Evolutionary conservation across 2,888 invertebrate species (phyloP).

Genomic region (Corythucha ciliata): DNA sequence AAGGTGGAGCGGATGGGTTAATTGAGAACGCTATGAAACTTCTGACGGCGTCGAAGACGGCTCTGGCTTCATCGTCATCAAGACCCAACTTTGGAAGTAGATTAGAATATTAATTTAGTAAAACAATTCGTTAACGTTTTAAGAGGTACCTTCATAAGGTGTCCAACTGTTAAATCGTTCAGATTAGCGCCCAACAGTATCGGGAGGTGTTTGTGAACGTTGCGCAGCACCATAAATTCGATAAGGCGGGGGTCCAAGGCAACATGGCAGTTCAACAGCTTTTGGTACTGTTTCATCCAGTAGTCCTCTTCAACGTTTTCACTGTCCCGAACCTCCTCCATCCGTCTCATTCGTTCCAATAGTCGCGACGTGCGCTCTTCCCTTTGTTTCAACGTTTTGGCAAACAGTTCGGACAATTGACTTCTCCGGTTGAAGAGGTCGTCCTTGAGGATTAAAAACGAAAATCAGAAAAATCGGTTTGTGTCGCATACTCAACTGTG

Average conservation of each 20-base stretch:
- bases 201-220: conserved; percentile 66
- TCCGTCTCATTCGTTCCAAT: conserved; percentile 56
- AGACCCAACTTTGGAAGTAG: conserved; percentile 10
- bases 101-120: conserved; percentile 6
- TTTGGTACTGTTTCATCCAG: conserved; percentile 75
- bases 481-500: too few species aligned
- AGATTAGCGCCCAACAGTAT: conserved; percentile 54
- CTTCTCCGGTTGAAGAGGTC: conserved; percentile 59
- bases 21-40: conserved; percentile 50
- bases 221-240: conserved; percentile 58
- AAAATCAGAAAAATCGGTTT: too few species aligned
- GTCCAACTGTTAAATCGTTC: conserved; percentile 15
- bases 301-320: conserved; percentile 43
- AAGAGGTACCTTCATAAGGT: neutral
- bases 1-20: too few species aligned
- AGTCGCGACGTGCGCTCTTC: conserved; percentile 55
- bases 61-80: conserved; percentile 41
- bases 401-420: conserved; percentile 55
- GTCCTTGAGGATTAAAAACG: conserved; percentile 44
- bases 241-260: conserved; percentile 57
- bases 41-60: conserved; percentile 54
- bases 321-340: conserved; percentile 49
- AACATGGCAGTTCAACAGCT: conserved; percentile 60
- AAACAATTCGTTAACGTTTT: neutral
- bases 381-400: conserved; percentile 60